phyloP scores from a whole-genome alignment of 2,888 invertebrate species.

The Oegoconia quadripuncta region DNA sequence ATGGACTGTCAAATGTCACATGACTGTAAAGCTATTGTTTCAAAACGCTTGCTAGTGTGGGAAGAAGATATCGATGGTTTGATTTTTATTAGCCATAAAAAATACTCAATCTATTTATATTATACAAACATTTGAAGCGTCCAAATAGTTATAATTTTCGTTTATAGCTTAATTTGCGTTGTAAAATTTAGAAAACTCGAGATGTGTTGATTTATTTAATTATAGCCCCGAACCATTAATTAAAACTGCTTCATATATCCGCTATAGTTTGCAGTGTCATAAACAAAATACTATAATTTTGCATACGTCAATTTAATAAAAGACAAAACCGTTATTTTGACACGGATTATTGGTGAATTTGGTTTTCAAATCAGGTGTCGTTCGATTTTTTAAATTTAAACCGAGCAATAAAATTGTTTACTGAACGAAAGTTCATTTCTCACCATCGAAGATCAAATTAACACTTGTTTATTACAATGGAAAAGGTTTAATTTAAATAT shows the following conservation, averaged over 20 bases:
- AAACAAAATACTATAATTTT: slow-evolving; percentile 14
- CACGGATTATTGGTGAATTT: slow-evolving; percentile 8
- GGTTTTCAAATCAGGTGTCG: slow-evolving; percentile 11
- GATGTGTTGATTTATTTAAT: slow-evolving; percentile 24
- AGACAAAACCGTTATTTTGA: slow-evolving; percentile 15
- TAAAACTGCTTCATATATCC: slow-evolving; percentile 15
- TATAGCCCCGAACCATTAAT: slow-evolving; percentile 21
- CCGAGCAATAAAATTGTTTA: slow-evolving; percentile 7
- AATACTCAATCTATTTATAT: slow-evolving; percentile 23
- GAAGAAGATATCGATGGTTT: slow-evolving; percentile 28
- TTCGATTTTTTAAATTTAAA: slow-evolving; percentile 9
- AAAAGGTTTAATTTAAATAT: slow-evolving; percentile 2
- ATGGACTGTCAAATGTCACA: slow-evolving; percentile 16
- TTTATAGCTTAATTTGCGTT: slow-evolving; percentile 34
- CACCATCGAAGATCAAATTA: background rate
- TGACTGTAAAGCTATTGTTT: slow-evolving; percentile 13
- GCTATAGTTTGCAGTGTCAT: slow-evolving; percentile 6
- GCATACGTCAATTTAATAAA: slow-evolving; percentile 11
- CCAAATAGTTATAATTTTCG: slow-evolving; percentile 19
- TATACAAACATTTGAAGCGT: slow-evolving; percentile 28
- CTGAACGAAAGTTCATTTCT: slow-evolving; percentile 3
- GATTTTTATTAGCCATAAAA: slow-evolving; percentile 40
- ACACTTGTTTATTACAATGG: slow-evolving; percentile 8
- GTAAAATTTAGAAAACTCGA: slow-evolving; percentile 20
- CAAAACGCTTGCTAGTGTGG: slow-evolving; percentile 30